phyloP scores from a whole-genome alignment of 1,140 invertebrate species.

The Adoxophyes honmai region DNA sequence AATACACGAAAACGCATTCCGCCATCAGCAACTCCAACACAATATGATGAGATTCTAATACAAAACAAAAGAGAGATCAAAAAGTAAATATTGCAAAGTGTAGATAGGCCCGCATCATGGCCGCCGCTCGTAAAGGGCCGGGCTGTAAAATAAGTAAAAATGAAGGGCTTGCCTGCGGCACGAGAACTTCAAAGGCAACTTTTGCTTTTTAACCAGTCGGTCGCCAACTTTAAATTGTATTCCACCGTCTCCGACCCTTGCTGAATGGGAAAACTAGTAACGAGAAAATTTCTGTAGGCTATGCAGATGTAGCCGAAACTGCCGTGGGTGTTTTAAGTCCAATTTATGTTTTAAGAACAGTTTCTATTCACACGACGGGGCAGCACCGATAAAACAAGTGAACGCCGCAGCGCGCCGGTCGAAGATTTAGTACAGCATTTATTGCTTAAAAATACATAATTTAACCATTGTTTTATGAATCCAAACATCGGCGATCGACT shows the following conservation, averaged over 20 bases:
- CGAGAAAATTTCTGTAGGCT: constrained; percentile 24
- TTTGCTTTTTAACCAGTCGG: constrained; percentile 69
- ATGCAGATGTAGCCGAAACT: not conserved
- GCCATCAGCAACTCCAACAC: not conserved
- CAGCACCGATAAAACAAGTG: too few relatives aligned
- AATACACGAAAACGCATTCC: not conserved
- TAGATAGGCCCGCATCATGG: constrained; percentile 38
- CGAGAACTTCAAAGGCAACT: constrained; percentile 53
- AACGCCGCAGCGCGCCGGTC: too few relatives aligned
- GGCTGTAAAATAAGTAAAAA: constrained; percentile 62
- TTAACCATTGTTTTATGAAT: too few relatives aligned
- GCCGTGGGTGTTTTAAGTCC: not conserved
- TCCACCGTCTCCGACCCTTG: constrained; percentile 41
- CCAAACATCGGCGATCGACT: too few relatives aligned
- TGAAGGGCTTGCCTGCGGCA: constrained; percentile 42
- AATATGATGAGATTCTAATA: constrained; percentile 14
- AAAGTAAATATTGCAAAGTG: constrained; percentile 19
- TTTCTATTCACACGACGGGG: constrained; percentile 1
- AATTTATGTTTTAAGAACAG: constrained; percentile 2
- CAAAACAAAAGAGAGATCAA: constrained; percentile 17
- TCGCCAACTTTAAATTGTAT: constrained; percentile 71
- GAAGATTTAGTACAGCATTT: too few relatives aligned
- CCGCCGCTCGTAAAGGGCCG: constrained; percentile 41
- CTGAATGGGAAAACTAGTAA: constrained; percentile 51
- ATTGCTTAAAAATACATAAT: too few relatives aligned